phyloP scores from a whole-genome alignment of 2,113 vertebrate species.

The Ailurus styani region DNA sequence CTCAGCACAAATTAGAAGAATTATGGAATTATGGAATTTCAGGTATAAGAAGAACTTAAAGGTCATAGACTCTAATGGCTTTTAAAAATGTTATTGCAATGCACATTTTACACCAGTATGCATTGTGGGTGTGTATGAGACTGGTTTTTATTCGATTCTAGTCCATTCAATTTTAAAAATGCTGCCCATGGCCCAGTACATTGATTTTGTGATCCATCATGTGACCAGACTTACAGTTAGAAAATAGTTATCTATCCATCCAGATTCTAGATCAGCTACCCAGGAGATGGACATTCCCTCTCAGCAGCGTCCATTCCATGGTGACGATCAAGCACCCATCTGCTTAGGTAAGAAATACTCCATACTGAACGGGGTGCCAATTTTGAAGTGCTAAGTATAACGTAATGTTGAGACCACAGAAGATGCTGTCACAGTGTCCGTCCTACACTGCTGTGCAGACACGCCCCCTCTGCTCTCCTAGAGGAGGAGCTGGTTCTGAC shows the following conservation, averaged over 20 bases:
- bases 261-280: background rate
- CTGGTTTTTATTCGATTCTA: background rate
- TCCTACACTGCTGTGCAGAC: background rate
- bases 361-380: too few relatives aligned
- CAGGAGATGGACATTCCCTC: background rate
- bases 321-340: background rate
- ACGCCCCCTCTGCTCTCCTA: accelerated
- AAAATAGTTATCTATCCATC: background rate
- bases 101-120: background rate
- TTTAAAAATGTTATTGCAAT: background rate
- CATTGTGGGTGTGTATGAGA: background rate
- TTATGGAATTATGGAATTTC: background rate
- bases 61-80: background rate
- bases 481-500: background rate
- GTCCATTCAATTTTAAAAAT: background rate
- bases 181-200: background rate
- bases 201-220: background rate
- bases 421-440: background rate
- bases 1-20: background rate
- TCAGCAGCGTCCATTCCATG: accelerated
- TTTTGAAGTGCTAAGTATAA: background rate
- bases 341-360: background rate
- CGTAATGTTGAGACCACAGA: background rate
- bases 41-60: background rate
- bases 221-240: background rate